A percentile compares a stretch with the other conserved stretches of the same genome.
phyloP scores from a whole-genome alignment of 2,888 invertebrate species.

The Tetragnatha montana region DNA sequence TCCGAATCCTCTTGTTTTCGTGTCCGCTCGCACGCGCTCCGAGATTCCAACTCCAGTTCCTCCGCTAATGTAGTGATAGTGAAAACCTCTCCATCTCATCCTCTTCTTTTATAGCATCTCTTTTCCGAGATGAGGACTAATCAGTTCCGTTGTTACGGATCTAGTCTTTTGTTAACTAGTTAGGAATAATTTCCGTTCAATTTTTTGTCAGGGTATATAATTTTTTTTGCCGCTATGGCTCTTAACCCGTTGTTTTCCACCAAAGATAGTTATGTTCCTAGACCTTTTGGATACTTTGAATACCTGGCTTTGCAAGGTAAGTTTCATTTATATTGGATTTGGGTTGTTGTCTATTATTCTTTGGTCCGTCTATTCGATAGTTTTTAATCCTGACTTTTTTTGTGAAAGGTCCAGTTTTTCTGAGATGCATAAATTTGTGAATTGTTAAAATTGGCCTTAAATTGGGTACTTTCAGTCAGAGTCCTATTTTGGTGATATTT shows the following conservation, averaged over 20 bases:
- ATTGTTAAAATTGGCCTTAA: no score
- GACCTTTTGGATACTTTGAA: conserved; percentile 69
- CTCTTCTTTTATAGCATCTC: background rate
- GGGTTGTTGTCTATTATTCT: no score
- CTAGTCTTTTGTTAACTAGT: background rate
- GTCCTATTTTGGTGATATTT: no score
- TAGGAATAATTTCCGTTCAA: background rate
- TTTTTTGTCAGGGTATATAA: no score
- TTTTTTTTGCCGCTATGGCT: conserved; percentile 35
- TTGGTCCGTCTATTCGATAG: no score
- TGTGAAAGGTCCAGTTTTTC: no score
- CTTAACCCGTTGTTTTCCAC: conserved; percentile 54
- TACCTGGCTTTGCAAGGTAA: conserved; percentile 65
- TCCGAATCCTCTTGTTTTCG: conserved; percentile 34
- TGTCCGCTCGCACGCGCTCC: conserved; percentile 32
- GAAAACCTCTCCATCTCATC: background rate
- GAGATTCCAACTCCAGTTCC: conserved; percentile 35
- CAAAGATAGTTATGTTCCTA: conserved; percentile 63
- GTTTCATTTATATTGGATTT: background rate
- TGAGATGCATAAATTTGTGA: no score
- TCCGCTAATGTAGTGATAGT: background rate
- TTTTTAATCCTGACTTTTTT: no score
- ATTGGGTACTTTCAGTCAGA: no score
- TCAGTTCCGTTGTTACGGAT: background rate
- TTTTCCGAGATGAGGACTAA: background rate